phyloP scores from a whole-genome alignment of 2,797 vertebrate genomes.

The Eutrigla gurnardus region DNA sequence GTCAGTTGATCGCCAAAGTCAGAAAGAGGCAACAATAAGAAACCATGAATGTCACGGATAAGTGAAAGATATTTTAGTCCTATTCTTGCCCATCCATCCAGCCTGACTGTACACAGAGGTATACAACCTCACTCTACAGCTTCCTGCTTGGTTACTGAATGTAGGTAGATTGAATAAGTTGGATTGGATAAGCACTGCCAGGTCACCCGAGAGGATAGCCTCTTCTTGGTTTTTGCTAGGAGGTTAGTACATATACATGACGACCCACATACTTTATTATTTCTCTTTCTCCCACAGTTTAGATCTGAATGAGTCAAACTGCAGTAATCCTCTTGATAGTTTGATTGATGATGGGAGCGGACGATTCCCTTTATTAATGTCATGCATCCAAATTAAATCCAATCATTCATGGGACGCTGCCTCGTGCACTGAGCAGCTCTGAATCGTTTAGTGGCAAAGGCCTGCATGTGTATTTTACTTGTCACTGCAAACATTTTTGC shows the following conservation, averaged over 20 bases:
- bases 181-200: neutral
- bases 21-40: no score
- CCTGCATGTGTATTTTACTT: conserved; percentile 43
- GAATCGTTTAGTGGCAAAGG: conserved; percentile 53
- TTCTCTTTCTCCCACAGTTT: conserved; percentile 16
- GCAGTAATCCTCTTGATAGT: conserved; percentile 15
- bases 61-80: no score
- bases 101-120: neutral
- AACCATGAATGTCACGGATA: no score
- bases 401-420: conserved; percentile 42
- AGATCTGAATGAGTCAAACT: conserved; percentile 11
- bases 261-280: neutral
- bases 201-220: neutral
- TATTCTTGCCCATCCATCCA: neutral
- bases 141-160: neutral
- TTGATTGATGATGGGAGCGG: conserved; percentile 53
- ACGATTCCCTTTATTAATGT: conserved; percentile 38
- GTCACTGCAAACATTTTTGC: conserved; percentile 53
- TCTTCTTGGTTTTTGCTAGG: neutral
- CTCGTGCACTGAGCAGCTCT: conserved; percentile 33
- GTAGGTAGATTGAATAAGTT: no score
- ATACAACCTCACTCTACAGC: neutral
- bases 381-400: conserved; percentile 42
- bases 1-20: no score
- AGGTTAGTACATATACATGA: neutral